Evolutionary conservation across 1,140 invertebrate genomes (phyloP).

Genomic region (Cryptotermes secundus): DNA sequence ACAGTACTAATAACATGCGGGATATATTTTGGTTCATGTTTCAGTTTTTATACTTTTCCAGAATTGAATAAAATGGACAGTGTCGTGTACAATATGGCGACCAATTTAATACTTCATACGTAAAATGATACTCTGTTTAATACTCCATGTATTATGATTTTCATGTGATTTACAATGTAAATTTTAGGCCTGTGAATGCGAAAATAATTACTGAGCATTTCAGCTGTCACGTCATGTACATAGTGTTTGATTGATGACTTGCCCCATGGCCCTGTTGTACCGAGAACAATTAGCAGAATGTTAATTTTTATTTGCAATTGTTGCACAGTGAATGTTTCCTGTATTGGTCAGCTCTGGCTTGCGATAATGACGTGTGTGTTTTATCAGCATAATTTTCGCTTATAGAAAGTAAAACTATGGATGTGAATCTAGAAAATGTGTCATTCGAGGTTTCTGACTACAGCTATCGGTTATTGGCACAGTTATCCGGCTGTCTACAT

Average conservation of each 20-base stretch:
- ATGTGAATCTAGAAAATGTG: neutral
- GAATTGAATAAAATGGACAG: neutral
- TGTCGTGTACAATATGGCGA: neutral
- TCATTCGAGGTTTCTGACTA: neutral
- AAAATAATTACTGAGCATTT: slow-evolving; percentile 19
- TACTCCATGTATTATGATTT: neutral
- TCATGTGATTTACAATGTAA: neutral
- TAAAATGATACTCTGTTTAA: neutral
- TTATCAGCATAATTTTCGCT: neutral
- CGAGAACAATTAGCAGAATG: neutral
- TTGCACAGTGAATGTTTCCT: neutral
- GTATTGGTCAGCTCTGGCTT: neutral
- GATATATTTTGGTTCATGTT: neutral
- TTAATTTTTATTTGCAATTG: neutral
- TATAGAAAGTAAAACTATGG: neutral
- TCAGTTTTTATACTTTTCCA: neutral
- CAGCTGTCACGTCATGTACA: neutral
- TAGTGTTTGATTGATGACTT: neutral
- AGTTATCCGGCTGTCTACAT: neutral
- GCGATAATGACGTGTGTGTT: neutral
- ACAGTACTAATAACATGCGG: too few species aligned
- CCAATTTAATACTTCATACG: slow-evolving; percentile 2
- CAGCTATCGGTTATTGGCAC: neutral
- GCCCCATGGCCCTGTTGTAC: neutral
- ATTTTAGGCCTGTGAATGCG: neutral